Conservation (phyloP, 2,888 invertebrate species). For the Ditylenchus weischeri region DNA sequence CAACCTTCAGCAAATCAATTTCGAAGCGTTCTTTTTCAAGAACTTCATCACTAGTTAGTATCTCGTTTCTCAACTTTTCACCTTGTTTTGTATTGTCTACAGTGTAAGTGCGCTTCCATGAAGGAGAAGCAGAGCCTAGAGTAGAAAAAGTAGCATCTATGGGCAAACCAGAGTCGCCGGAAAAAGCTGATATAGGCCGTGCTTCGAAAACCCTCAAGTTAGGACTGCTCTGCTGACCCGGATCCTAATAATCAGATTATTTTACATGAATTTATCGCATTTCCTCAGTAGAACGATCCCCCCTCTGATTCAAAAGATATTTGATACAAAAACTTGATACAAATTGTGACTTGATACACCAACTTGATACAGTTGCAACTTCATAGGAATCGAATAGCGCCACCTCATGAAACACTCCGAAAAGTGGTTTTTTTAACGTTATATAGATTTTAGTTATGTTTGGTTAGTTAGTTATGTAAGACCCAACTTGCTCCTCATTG, state of each 20-base stretch:
- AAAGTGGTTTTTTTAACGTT: too few relatives aligned
- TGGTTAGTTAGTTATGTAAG: too few relatives aligned
- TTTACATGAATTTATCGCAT: too few relatives aligned
- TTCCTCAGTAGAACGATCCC: too few relatives aligned
- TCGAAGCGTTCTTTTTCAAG: constrained; percentile 54
- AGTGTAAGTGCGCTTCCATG: constrained; percentile 49
- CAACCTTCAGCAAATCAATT: constrained; percentile 51
- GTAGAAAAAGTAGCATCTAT: background rate
- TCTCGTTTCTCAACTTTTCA: constrained; percentile 51
- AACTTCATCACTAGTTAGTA: constrained; percentile 54
- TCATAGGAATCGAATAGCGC: too few relatives aligned
- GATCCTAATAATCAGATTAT: background rate
- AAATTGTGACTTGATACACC: too few relatives aligned
- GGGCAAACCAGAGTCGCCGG: background rate
- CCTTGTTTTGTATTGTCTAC: constrained; percentile 40
- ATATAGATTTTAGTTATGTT: too few relatives aligned
- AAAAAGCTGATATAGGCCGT: constrained; percentile 43
- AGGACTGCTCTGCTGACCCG: constrained; percentile 7
- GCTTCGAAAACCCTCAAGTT: constrained; percentile 47
- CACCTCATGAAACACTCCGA: too few relatives aligned
- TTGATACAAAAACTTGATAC: too few relatives aligned
- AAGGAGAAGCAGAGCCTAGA: background rate
- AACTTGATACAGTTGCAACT: too few relatives aligned
- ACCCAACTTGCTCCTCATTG: too few relatives aligned
- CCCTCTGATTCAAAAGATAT: too few relatives aligned